Evolutionary conservation across 1,140 invertebrate genomes (phyloP).

Genomic region (Danaus melanippus): DNA sequence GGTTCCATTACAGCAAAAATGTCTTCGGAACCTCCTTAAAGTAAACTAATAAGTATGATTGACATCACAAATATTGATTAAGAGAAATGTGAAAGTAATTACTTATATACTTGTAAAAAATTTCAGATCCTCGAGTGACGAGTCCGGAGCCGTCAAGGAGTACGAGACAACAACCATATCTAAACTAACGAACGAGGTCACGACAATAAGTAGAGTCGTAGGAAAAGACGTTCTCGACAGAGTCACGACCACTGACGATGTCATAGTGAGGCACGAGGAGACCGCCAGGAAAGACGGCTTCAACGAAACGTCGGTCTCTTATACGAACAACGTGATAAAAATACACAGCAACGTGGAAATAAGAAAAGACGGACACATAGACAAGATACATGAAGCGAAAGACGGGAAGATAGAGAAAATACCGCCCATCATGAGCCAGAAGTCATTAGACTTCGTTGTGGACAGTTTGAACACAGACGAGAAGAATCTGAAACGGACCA

Average conservation of each 20-base stretch:
- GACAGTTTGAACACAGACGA: constrained; percentile 48
- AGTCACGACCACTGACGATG: constrained; percentile 34
- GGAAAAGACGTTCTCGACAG: constrained; percentile 42
- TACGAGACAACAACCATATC: constrained; percentile 63
- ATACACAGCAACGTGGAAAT: constrained; percentile 52
- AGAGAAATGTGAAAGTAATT: too few relatives aligned
- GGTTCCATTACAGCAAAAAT: too few relatives aligned
- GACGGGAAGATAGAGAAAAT: constrained; percentile 31
- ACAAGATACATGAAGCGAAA: constrained; percentile 30
- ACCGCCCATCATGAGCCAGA: constrained; percentile 60
- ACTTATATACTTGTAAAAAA: background rate
- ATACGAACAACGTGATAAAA: constrained; percentile 58
- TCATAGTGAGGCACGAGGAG: constrained; percentile 30
- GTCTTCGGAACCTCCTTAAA: too few relatives aligned
- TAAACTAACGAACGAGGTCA: constrained; percentile 61
- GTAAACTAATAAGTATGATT: too few relatives aligned
- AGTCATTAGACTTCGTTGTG: constrained; percentile 54
- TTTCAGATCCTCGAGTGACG: constrained; percentile 58
- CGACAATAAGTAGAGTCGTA: constrained; percentile 53
- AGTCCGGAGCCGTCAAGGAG: constrained; percentile 55
- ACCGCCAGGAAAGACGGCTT: constrained; percentile 27
- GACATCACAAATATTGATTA: too few relatives aligned
- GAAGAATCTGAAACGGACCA: constrained; percentile 2
- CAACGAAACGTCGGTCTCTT: constrained; percentile 43
- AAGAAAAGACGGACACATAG: constrained; percentile 38